Percentiles rank a stretch among this genome's conserved stretches.
Evolutionary conservation across 2,888 invertebrate species (phyloP).

Genomic region (Siphlonurus alternatus): DNA sequence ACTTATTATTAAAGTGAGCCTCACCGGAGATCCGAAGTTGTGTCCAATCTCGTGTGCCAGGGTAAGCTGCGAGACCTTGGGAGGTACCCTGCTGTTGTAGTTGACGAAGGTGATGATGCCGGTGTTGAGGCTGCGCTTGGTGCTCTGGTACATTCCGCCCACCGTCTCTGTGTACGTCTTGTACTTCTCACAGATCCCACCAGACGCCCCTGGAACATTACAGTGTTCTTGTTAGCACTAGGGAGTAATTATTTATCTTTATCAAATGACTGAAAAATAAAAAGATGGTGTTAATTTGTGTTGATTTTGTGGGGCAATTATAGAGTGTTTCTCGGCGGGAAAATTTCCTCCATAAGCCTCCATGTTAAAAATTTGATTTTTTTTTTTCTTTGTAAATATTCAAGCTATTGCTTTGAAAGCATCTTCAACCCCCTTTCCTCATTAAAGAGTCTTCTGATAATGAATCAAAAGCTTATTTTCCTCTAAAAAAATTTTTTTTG

Average conservation of each 20-base stretch:
- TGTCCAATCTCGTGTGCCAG: slow-evolving; percentile 98
- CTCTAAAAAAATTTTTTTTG: too few species aligned
- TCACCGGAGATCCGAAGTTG: slow-evolving; percentile 94
- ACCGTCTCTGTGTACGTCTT: slow-evolving; percentile 94
- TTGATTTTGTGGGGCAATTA: not conserved
- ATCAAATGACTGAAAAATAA: slow-evolving; percentile 13
- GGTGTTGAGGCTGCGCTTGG: slow-evolving; percentile 88
- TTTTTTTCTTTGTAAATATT: not conserved
- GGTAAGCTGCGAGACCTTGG: slow-evolving; percentile 93
- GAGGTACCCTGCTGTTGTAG: slow-evolving; percentile 92
- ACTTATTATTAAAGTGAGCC: too few species aligned
- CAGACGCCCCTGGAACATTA: slow-evolving; percentile 63
- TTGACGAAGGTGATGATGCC: slow-evolving; percentile 98
- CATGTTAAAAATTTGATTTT: too few species aligned
- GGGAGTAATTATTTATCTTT: not conserved
- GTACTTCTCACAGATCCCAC: slow-evolving; percentile 96
- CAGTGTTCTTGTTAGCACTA: not conserved
- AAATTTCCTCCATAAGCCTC: too few species aligned
- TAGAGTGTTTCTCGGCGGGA: too few species aligned
- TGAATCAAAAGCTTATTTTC: too few species aligned
- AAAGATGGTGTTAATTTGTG: not conserved
- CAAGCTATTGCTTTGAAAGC: too few species aligned
- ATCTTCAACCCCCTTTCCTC: too few species aligned
- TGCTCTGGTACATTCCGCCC: slow-evolving; percentile 84
- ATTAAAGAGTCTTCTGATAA: too few species aligned